These are phyloP conservation scores for Cebus imitator DNA, from an alignment of 2,113 vertebrate species.

Conservation along the genomic window DNA sequence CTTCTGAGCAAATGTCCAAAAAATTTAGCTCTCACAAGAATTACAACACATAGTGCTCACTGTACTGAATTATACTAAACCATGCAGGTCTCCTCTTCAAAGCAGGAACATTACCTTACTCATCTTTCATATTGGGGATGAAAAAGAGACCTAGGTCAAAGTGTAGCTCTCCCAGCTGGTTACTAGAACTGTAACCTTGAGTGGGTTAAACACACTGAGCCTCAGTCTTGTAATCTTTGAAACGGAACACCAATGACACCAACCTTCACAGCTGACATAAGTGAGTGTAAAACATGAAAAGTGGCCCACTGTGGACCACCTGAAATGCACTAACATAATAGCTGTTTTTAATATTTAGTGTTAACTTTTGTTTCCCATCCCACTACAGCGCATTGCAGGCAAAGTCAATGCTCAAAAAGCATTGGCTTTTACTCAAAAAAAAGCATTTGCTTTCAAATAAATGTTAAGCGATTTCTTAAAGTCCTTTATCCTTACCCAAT, in stretches of 20 bases:
- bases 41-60: fast-evolving
- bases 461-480: constrained; percentile 14
- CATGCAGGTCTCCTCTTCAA: background rate
- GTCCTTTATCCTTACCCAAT: constrained; percentile 23
- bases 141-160: background rate
- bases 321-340: background rate
- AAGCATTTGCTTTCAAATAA: background rate
- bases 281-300: background rate
- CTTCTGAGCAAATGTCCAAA: background rate
- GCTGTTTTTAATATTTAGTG: background rate
- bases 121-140: background rate
- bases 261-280: background rate
- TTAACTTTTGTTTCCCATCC: background rate
- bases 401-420: background rate
- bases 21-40: background rate
- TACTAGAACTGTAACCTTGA: background rate
- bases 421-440: background rate
- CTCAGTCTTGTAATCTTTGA: constrained; percentile 17
- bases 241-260: background rate
- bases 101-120: background rate
- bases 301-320: background rate
- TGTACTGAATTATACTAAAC: background rate
- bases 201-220: background rate
- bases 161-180: background rate
- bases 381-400: background rate